A percentile compares a stretch with the other conserved stretches of the same genome.
phyloP scores from a whole-genome alignment of 1,140 invertebrate genomes.

The Caenorhabditis remanei region DNA sequence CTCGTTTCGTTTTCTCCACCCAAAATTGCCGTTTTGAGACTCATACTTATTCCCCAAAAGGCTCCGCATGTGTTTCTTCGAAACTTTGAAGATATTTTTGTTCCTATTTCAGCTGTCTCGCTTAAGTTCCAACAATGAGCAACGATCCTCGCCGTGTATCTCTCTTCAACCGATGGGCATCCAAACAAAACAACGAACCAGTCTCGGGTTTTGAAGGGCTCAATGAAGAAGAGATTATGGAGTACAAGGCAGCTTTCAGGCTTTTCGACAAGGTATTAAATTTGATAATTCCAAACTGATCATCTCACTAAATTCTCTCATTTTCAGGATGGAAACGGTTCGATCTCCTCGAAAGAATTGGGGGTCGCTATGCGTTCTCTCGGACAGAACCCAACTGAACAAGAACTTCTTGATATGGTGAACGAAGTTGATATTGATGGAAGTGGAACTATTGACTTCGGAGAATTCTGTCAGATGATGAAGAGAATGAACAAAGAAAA shows the following conservation, averaged over 20 bases:
- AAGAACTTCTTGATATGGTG: constrained; percentile 78
- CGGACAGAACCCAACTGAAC: constrained; percentile 77
- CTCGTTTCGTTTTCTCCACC: background rate
- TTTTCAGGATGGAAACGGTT: constrained; percentile 78
- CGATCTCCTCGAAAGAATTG: constrained; percentile 77
- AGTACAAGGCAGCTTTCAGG: constrained; percentile 77
- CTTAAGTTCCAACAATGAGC: constrained; percentile 41
- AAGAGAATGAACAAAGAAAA: constrained; percentile 78
- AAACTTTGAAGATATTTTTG: background rate
- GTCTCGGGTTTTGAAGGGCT: constrained; percentile 66
- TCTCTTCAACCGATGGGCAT: constrained; percentile 89
- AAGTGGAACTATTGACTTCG: constrained; percentile 76
- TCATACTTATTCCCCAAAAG: background rate
- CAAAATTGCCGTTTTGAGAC: constrained; percentile 20
- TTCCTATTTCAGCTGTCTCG: background rate
- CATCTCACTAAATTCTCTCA: background rate
- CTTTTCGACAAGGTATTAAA: constrained; percentile 75
- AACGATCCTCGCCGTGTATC: constrained; percentile 64
- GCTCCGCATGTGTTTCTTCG: background rate
- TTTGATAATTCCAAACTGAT: background rate
- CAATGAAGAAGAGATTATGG: constrained; percentile 70
- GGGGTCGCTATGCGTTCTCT: constrained; percentile 77
- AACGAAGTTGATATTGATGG: constrained; percentile 78
- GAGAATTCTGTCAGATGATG: constrained; percentile 78
- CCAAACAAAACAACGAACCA: constrained; percentile 70